Base-by-base conservation (phyloP, 2,113 vertebrate genomes). In the Dromiciops gliroides region DNA sequence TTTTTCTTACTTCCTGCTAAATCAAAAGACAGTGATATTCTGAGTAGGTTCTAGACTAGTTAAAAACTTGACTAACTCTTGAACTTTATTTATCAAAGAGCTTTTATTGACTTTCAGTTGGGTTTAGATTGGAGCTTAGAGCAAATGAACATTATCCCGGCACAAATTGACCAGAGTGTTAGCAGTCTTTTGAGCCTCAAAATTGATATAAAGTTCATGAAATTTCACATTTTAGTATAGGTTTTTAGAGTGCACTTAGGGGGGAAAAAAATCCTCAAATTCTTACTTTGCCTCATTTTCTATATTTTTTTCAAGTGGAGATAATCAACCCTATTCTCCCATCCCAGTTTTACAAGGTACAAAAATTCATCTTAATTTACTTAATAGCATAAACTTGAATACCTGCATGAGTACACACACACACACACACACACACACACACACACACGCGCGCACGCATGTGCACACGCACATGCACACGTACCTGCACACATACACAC, bases 31-130 rank as follows among this genome's bases (percentile, higher is more conserved):
- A 52, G 0, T 47, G 0, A 47, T 9, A 95, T 89, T 48, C 25
- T 94, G 88, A 50, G 83, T 3, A 56, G 25, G 48, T 50, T 48
- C 2, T 23, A 90, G 5, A 47, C 88, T 56, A 1, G 1, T 53
- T 89, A 51, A 90, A 94, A 44, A 48, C 90, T 94, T 56, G 24
- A 92, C 1, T 60, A n/a, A 88, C 24, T 12, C 25, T 48, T 31
- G 26, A 0, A 49, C 23, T 50, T 24, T 19, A 24, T 91, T 91
- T 19, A 90, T 91, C 24, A 44, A 88, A 95, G 92, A 26, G 16
- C n/a, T n/a, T 52, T 48, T 53, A 88, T 49, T 96, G 94, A 5
- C 89, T 51, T 92, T 94, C 52, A 90, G 2, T 37, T 92, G 14
- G 91, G 24, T 91, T 90, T 51, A 60, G 90, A 91, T 47, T 56